phyloP scores from a whole-genome alignment of 2,113 vertebrate genomes.

The Toxostoma redivivum region DNA sequence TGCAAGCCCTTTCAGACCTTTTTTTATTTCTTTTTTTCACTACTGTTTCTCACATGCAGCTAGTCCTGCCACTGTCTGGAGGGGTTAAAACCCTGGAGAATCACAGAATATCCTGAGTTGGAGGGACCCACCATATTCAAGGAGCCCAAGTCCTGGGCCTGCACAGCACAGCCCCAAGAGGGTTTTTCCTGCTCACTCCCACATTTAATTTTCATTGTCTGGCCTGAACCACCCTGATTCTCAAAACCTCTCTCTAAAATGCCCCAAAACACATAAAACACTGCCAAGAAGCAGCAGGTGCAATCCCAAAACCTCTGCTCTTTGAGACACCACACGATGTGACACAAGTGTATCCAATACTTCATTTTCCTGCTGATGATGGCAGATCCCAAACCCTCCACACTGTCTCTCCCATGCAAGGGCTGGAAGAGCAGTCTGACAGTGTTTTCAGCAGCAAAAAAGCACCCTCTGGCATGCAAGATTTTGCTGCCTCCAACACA shows the following conservation, averaged over 20 bases:
- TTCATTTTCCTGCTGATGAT: neutral
- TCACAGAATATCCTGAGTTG: neutral
- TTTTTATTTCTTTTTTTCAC: accelerated
- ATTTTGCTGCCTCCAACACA: neutral
- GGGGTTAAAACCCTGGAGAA: neutral
- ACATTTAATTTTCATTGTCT: too few relatives aligned
- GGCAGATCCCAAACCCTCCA: neutral
- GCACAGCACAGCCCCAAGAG: neutral
- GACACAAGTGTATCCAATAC: too few relatives aligned
- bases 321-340: accelerated
- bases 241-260: neutral
- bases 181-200: neutral
- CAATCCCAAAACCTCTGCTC: neutral
- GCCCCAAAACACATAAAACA: neutral
- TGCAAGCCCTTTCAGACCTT: accelerated
- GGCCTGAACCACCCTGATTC: neutral
- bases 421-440: neutral
- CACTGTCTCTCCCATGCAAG: accelerated
- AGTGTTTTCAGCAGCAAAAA: neutral
- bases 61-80: accelerated
- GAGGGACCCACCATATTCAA: neutral
- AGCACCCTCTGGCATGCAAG: neutral
- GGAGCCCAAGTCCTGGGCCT: neutral
- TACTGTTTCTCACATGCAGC: accelerated
- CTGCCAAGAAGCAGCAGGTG: neutral